Conservation (phyloP, 2,113 vertebrate genomes). For the Chaetura pelagica region DNA sequence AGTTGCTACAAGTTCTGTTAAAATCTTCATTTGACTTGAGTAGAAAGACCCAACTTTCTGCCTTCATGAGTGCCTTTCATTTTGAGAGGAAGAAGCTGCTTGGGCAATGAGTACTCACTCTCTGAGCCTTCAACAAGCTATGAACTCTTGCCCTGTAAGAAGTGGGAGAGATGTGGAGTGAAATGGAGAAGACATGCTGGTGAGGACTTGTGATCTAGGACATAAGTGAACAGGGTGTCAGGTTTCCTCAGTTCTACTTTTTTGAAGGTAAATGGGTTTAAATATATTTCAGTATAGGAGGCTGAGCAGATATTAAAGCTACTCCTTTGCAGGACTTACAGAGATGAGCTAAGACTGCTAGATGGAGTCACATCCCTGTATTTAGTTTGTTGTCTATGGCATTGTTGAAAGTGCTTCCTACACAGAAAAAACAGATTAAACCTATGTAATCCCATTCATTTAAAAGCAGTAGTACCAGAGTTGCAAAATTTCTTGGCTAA, state of each 20-base stretch:
- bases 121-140: background rate
- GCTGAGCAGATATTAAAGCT: background rate
- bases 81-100: background rate
- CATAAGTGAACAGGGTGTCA: background rate
- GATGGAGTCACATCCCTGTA: background rate
- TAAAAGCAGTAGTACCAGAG: background rate
- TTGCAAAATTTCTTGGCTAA: background rate
- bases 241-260: background rate
- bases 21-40: background rate
- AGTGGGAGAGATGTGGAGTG: background rate
- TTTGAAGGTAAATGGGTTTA: background rate
- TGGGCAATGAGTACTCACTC: background rate
- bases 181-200: background rate
- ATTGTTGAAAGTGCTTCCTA: background rate
- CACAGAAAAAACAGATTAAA: background rate
- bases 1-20: background rate
- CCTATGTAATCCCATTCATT: background rate
- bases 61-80: background rate
- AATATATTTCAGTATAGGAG: background rate
- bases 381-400: background rate
- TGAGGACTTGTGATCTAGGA: background rate
- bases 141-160: background rate
- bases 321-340: background rate
- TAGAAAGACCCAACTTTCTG: background rate
- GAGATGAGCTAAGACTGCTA: background rate